phyloP scores from a whole-genome alignment of 2,797 vertebrate species.

The Naso thynnoides region DNA sequence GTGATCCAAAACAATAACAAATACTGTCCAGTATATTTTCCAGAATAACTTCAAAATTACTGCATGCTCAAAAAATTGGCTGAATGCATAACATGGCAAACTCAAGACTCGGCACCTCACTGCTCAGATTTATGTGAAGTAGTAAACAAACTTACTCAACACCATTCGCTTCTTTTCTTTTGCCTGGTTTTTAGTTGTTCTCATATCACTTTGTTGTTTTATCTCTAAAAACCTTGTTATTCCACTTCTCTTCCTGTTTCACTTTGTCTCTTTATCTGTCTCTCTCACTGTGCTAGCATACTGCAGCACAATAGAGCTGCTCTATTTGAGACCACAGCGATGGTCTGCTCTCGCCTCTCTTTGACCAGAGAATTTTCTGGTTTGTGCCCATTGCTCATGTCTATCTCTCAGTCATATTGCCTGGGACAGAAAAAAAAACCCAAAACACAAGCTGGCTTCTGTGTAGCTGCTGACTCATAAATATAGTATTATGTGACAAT shows the following conservation, averaged over 20 bases:
- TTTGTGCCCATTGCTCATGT: slow-evolving; percentile 28
- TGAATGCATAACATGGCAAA: no score
- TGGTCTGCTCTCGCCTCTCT: slow-evolving; percentile 42
- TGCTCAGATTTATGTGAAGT: background rate
- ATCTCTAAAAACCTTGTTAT: slow-evolving; percentile 27
- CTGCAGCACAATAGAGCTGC: slow-evolving; percentile 52
- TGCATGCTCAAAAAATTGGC: no score
- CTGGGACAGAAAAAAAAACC: slow-evolving; percentile 3
- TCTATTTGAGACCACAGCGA: slow-evolving; percentile 50
- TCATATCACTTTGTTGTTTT: slow-evolving; percentile 10
- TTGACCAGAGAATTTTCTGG: slow-evolving; percentile 57
- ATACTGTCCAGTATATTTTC: no score
- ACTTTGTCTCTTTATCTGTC: slow-evolving; percentile 36
- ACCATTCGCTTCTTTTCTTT: background rate
- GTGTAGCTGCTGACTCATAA: slow-evolving; percentile 46
- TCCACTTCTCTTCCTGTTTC: slow-evolving; percentile 16
- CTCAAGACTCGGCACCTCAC: background rate
- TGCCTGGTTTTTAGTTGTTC: background rate
- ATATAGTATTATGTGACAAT: slow-evolving; percentile 56
- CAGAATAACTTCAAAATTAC: no score
- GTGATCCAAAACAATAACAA: no score
- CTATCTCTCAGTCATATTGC: slow-evolving; percentile 27
- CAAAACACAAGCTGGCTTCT: slow-evolving; percentile 35
- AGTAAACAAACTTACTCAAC: background rate
- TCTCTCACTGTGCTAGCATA: slow-evolving; percentile 29